Evolutionary conservation across 2,888 invertebrate genomes (phyloP).

Genomic region (Chironomus tentans): DNA sequence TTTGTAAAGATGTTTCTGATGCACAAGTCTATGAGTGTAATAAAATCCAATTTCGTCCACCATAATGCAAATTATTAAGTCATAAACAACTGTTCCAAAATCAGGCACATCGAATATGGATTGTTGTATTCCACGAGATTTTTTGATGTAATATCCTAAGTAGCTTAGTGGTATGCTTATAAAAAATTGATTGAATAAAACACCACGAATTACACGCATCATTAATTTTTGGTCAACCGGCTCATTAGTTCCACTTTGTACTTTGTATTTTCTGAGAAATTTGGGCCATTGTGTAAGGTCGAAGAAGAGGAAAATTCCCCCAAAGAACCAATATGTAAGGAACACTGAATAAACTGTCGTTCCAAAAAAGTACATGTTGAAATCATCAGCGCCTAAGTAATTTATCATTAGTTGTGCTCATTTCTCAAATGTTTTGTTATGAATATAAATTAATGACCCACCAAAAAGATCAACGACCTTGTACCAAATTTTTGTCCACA

Average conservation of each 20-base stretch:
- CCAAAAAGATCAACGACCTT: background rate
- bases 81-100: background rate
- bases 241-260: background rate
- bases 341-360: background rate
- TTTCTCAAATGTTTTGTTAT: background rate
- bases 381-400: background rate
- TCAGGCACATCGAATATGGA: background rate
- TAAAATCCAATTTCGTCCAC: conserved; percentile 11
- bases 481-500: background rate
- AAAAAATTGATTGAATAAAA: conserved; percentile 8
- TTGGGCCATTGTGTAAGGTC: background rate
- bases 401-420: no score
- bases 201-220: background rate
- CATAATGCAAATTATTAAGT: background rate
- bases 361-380: background rate
- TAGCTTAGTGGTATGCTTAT: background rate
- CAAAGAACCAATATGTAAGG: conserved; percentile 3
- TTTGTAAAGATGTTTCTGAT: conserved; percentile 23
- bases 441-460: background rate
- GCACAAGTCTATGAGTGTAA: conserved; percentile 16
- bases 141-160: background rate
- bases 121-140: background rate
- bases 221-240: background rate
- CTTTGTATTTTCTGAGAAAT: conserved; percentile 5
- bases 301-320: background rate